These are phyloP conservation scores for Denticeps clupeoides DNA, from an alignment of 2,797 vertebrate genomes.

Conservation along the genomic window DNA sequence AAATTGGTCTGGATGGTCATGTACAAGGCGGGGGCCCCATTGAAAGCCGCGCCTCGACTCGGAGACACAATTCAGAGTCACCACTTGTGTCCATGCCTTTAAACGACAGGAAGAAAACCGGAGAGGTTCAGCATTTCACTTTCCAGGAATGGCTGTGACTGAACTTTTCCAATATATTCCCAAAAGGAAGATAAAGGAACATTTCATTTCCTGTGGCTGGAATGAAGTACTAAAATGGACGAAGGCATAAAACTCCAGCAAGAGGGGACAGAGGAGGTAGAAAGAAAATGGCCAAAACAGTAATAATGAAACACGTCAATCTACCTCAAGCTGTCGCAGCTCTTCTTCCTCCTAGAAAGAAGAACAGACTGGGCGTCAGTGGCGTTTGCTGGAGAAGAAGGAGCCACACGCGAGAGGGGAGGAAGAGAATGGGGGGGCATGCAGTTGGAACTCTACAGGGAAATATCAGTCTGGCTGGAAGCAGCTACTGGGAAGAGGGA, in stretches of 20 bases:
- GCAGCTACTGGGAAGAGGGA: constrained; percentile 40
- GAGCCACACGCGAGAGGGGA: background rate
- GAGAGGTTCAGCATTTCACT: too few relatives aligned
- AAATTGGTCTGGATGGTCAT: too few relatives aligned
- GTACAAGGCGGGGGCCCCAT: too few relatives aligned
- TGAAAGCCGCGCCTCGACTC: too few relatives aligned
- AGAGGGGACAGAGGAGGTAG: constrained; percentile 9
- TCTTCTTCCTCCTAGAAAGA: constrained; percentile 67
- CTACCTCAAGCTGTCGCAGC: constrained; percentile 66
- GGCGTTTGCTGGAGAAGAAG: background rate
- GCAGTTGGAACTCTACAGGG: constrained; percentile 26
- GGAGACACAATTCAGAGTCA: too few relatives aligned
- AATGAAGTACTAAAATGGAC: background rate
- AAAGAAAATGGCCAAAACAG: background rate
- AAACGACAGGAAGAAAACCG: too few relatives aligned
- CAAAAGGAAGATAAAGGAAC: too few relatives aligned
- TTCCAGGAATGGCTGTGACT: too few relatives aligned
- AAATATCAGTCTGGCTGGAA: constrained; percentile 37
- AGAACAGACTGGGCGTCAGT: constrained; percentile 36
- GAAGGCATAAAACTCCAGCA: constrained; percentile 1
- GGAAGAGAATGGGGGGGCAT: constrained; percentile 23
- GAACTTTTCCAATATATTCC: too few relatives aligned
- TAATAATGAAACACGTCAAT: constrained; percentile 20
- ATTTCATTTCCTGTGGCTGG: too few relatives aligned
- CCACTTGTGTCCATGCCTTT: too few relatives aligned